Evolutionary conservation across 2,113 vertebrate species (phyloP).

Genomic region (Eonycteris spelaea): DNA sequence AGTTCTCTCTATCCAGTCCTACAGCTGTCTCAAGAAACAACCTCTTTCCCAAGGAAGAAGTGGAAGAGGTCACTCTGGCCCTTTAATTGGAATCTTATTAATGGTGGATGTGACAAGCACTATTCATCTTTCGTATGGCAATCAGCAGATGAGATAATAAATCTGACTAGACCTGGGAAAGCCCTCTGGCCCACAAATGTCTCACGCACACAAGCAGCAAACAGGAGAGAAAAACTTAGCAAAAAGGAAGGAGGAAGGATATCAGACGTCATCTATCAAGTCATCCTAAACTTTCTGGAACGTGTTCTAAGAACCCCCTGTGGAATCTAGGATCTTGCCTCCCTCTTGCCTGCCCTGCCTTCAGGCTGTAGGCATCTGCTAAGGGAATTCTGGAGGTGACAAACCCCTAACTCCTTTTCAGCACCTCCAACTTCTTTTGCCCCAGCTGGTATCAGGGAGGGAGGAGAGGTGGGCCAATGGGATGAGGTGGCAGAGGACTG

Average conservation of each 20-base stretch:
- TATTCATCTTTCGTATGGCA: neutral
- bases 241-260: neutral
- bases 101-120: neutral
- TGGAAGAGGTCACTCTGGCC: neutral
- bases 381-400: neutral
- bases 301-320: neutral
- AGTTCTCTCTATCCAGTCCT: neutral
- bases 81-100: neutral
- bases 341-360: neutral
- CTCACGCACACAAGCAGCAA: neutral
- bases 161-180: conserved; percentile 6
- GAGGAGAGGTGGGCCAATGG: too few relatives aligned
- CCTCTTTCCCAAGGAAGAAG: neutral
- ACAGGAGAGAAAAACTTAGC: neutral
- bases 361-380: neutral
- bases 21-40: neutral
- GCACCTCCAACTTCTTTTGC: neutral
- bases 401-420: neutral
- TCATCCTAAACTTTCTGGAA: neutral
- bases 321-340: neutral
- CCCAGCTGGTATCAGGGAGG: neutral
- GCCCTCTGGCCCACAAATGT: neutral
- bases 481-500: neutral
- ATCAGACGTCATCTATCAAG: neutral
- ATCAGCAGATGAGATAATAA: neutral